These are phyloP conservation scores for Calephelis perditalis DNA, from an alignment of 2,888 invertebrate species.

Conservation along the genomic window DNA sequence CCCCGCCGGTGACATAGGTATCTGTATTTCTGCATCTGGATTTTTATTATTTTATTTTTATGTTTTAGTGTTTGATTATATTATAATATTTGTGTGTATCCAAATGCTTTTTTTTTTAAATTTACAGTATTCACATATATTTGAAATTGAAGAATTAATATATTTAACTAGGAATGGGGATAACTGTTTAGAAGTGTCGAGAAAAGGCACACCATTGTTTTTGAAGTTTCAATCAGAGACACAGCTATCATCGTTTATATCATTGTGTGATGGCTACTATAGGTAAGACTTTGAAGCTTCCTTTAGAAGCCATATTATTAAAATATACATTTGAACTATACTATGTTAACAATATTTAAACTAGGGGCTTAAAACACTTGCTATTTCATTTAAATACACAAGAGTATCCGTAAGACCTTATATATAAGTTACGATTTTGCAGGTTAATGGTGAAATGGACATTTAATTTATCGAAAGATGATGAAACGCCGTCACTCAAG, in stretches of 20 bases:
- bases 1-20: too few species aligned
- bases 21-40: too few species aligned
- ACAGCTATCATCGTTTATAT: slow-evolving; percentile 87
- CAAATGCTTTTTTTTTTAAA: not conserved
- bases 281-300: slow-evolving; percentile 52
- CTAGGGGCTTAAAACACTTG: not conserved
- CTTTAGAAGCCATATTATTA: too few species aligned
- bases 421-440: slow-evolving; percentile 18
- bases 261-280: slow-evolving; percentile 91
- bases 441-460: slow-evolving; percentile 93
- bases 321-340: too few species aligned
- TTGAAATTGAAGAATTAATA: slow-evolving; percentile 90
- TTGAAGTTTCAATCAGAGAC: slow-evolving; percentile 83
- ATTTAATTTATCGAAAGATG: slow-evolving; percentile 90
- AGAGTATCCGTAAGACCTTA: too few species aligned
- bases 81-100: too few species aligned
- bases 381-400: not conserved
- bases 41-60: too few species aligned
- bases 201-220: slow-evolving; percentile 87
- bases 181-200: slow-evolving; percentile 85
- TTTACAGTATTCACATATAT: slow-evolving; percentile 83
- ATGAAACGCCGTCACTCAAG: slow-evolving; percentile 87
- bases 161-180: slow-evolving; percentile 87
- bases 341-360: too few species aligned
- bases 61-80: too few species aligned